These are phyloP conservation scores for Quadriops clusia DNA, from an alignment of 2,888 invertebrate genomes.

Conservation along the genomic window DNA sequence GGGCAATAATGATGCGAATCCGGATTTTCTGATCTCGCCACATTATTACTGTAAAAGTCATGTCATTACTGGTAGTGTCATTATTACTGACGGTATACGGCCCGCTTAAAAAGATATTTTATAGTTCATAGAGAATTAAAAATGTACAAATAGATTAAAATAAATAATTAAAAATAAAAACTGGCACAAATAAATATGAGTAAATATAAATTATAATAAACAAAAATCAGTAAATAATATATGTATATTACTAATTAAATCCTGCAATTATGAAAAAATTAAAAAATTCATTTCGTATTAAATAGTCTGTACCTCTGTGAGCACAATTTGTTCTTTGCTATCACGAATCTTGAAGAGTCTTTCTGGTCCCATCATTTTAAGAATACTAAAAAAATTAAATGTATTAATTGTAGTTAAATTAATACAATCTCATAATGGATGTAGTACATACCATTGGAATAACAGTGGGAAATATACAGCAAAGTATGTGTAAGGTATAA, in stretches of 20 bases:
- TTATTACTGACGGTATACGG: too few relatives aligned
- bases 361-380: constrained; percentile 33
- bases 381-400: constrained; percentile 27
- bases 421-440: constrained; percentile 2
- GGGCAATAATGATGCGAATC: too few relatives aligned
- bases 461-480: constrained; percentile 47
- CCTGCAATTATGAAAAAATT: too few relatives aligned
- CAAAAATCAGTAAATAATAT: not conserved
- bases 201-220: constrained; percentile 2
- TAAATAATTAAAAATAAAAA: constrained; percentile 8
- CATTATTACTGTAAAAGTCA: too few relatives aligned
- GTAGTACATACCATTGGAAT: constrained; percentile 34
- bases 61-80: too few relatives aligned
- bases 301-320: constrained; percentile 27
- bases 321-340: constrained; percentile 24
- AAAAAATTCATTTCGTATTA: too few relatives aligned
- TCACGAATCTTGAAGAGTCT: constrained; percentile 36
- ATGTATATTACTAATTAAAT: too few relatives aligned
- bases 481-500: constrained; percentile 46
- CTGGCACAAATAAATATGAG: not conserved
- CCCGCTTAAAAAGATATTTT: too few relatives aligned
- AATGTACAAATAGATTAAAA: too few relatives aligned
- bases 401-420: not conserved
- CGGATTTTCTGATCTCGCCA: too few relatives aligned
- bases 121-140: too few relatives aligned